Evolutionary conservation across 1,140 invertebrate species (phyloP).

Genomic region (Drosophila murphyi): DNA sequence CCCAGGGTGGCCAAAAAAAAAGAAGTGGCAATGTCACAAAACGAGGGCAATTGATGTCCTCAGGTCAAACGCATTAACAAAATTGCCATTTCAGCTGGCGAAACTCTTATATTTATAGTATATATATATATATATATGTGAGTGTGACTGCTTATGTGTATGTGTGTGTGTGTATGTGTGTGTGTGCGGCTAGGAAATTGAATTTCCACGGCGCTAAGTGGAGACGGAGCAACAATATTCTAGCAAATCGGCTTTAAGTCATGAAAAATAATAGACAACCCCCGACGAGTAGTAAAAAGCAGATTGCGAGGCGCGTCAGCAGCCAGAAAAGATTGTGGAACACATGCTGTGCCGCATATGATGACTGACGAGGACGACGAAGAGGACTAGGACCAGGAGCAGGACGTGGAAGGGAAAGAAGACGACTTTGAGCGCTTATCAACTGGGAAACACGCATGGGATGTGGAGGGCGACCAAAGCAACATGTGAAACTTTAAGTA

Average conservation of each 20-base stretch:
- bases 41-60: constrained; percentile 78
- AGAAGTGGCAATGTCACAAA: constrained; percentile 71
- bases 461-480: constrained; percentile 30
- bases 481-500: constrained; percentile 55
- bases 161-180: constrained; percentile 13
- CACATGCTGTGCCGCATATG: constrained; percentile 83
- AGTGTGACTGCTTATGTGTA: no score
- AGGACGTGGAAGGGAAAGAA: background rate
- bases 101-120: constrained; percentile 12
- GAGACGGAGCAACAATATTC: constrained; percentile 76
- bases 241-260: constrained; percentile 84
- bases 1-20: constrained; percentile 8
- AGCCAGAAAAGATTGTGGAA: constrained; percentile 76
- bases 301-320: constrained; percentile 75
- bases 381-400: background rate
- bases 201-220: constrained; percentile 73
- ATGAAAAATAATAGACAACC: constrained; percentile 84
- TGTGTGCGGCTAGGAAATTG: constrained; percentile 66
- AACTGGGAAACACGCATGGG: constrained; percentile 62
- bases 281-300: constrained; percentile 73
- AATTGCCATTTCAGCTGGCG: constrained; percentile 78
- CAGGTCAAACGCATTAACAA: constrained; percentile 81
- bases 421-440: constrained; percentile 61
- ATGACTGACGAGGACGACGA: constrained; percentile 57
- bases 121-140: background rate